Evolutionary conservation across 2,797 vertebrate species (phyloP), one percentile per base, ranked within the genome.

Genomic region (Sebastolobus alascanus): DNA sequence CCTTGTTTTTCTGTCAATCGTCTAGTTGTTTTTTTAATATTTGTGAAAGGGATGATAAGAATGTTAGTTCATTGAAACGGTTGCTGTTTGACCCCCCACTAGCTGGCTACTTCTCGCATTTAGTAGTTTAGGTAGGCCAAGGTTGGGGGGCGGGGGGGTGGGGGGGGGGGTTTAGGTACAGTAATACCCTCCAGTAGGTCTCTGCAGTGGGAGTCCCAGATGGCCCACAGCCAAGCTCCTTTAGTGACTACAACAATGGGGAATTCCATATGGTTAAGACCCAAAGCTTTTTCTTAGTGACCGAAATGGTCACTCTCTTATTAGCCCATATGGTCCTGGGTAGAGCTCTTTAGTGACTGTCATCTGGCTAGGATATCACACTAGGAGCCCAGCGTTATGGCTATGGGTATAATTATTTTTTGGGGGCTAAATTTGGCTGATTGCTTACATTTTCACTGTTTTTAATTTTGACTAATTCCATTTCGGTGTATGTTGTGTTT

Each of bases 221-320:
- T 93, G 90, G 91, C 60, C 68, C 5, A 11, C 35, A 72, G 83
- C 68, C 89, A 89, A 93, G 83, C 89, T 90, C 78, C 84, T 91
- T 89, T 88, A 70, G 61, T 33, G 55, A 43, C 73, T 33, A 5
- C 25, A 4, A 16, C 76, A 73, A 66, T 79, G 61, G 78, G 70
- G 64, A 77, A 71, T 83, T 82, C 80, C 86, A 88, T 75, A 73
- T 90, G 90, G 84, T 82, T 83, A 84, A 88, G 83, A 89, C 77
- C 68, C 73, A 89, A 89, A 91, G 88, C 89, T 87, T 82, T 88
- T 84, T 79, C 77, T 86, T 89, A 83, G 84, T 56, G 83, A 66
- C 84, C 84, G 68, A 67, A 74, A 76, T 50, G 75, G 77, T 75
- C 76, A 61, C 82, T 80, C 75, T 75, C 84, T 77, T 84, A 85